These are phyloP conservation scores for Eurytoma californica DNA, from an alignment of 2,888 invertebrate genomes.

Conservation along the genomic window DNA sequence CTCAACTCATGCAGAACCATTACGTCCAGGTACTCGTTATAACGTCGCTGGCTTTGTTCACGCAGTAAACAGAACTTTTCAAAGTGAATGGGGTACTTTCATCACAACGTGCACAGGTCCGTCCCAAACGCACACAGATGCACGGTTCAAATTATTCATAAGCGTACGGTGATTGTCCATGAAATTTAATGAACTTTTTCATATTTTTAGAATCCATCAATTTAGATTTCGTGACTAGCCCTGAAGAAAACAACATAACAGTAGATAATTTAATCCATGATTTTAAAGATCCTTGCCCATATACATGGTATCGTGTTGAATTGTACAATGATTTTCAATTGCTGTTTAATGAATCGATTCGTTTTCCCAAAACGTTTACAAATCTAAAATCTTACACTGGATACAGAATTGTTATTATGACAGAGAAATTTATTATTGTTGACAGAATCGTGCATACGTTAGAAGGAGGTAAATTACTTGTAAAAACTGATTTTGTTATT, in stretches of 20 bases:
- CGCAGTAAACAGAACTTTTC: constrained; percentile 1
- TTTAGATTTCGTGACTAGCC: constrained; percentile 34
- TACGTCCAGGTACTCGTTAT: constrained; percentile 58
- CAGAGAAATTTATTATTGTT: constrained; percentile 33
- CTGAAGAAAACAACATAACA: constrained; percentile 53
- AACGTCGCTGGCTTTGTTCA: not conserved
- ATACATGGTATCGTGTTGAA: constrained; percentile 58
- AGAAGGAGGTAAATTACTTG: constrained; percentile 58
- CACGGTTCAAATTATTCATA: not conserved
- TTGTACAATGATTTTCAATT: constrained; percentile 14
- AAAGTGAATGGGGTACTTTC: constrained; percentile 44
- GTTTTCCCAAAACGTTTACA: constrained; percentile 55
- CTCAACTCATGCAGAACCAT: constrained; percentile 16
- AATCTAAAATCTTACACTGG: constrained; percentile 28
- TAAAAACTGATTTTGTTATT: not conserved
- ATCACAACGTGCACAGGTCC: constrained; percentile 59
- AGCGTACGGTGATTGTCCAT: no score
- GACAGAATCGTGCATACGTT: constrained; percentile 53
- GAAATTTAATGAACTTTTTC: no score
- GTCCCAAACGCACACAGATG: not conserved
- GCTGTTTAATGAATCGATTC: not conserved
- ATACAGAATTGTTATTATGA: constrained; percentile 36
- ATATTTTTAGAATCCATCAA: constrained; percentile 23
- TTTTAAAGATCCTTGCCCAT: constrained; percentile 57
- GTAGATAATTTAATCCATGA: constrained; percentile 31